A percentile compares a stretch with the other conserved stretches of the same genome.
These are phyloP conservation scores for Clinocottus analis DNA, from an alignment of 2,113 vertebrate genomes.

Conservation along the genomic window DNA sequence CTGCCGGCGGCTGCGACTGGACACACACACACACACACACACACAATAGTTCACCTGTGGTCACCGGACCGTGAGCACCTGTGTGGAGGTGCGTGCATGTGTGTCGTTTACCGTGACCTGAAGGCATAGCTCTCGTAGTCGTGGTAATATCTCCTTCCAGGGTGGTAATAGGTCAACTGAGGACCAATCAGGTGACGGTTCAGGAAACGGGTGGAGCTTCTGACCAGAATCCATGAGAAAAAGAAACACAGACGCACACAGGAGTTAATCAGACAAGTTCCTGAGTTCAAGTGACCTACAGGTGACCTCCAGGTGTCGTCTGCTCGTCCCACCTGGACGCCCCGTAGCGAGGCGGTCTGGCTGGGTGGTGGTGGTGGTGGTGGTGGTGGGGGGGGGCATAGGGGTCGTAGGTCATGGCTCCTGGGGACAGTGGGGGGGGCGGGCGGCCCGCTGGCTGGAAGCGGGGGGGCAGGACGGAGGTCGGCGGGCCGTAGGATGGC, in stretches of 20 bases:
- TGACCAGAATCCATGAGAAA: slow-evolving; percentile 37
- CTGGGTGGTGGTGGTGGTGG: slow-evolving; percentile 68
- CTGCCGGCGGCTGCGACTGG: slow-evolving; percentile 66
- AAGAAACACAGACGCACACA: slow-evolving; percentile 9
- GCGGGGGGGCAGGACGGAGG: slow-evolving; percentile 82
- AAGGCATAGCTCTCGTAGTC: slow-evolving; percentile 74
- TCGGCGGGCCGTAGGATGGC: slow-evolving; percentile 74
- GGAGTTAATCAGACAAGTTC: too few species aligned
- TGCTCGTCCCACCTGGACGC: slow-evolving; percentile 83
- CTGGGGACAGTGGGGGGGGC: slow-evolving; percentile 64
- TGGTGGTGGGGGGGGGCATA: slow-evolving; percentile 71
- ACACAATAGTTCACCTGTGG: neutral
- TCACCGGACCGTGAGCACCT: too few species aligned
- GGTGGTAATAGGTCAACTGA: slow-evolving; percentile 75
- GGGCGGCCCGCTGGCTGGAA: slow-evolving; percentile 83
- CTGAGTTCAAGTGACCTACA: too few species aligned
- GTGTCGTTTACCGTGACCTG: slow-evolving; percentile 65
- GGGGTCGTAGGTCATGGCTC: slow-evolving; percentile 79
- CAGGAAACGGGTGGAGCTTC: slow-evolving; percentile 73
- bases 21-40: neutral
- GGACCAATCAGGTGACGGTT: slow-evolving; percentile 80
- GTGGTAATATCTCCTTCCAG: slow-evolving; percentile 71
- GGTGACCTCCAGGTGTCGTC: neutral
- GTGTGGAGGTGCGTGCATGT: too few species aligned
- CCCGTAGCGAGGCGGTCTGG: slow-evolving; percentile 83